Conservation (phyloP, 2,113 vertebrate species). For the Tinamus guttatus region DNA sequence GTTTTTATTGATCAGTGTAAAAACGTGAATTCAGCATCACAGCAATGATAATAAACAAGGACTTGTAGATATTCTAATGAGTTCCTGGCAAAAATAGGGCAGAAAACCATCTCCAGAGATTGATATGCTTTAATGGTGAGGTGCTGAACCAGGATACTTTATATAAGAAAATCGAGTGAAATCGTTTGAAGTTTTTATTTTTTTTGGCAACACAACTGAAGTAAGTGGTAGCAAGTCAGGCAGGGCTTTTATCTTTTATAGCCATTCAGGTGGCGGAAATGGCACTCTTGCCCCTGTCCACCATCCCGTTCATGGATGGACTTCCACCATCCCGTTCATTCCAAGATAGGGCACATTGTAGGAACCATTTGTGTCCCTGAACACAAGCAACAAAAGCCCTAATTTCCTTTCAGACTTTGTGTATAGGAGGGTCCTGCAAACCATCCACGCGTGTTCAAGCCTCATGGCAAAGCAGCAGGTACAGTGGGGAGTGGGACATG, state of each 20-base stretch:
- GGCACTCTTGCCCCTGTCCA: not conserved
- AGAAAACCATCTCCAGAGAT: not conserved
- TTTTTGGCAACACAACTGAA: constrained; percentile 18
- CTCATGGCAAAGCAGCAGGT: not conserved
- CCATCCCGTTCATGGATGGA: not conserved
- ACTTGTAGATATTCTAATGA: constrained; percentile 62
- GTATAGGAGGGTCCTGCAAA: fast-evolving
- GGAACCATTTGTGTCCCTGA: not conserved
- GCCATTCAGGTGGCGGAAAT: not conserved
- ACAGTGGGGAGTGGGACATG: not conserved
- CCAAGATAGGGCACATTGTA: not conserved
- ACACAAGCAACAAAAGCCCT: not conserved
- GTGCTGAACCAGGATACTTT: constrained; percentile 29
- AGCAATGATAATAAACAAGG: constrained; percentile 62
- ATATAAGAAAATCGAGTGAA: not conserved
- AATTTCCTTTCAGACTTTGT: not conserved
- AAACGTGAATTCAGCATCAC: constrained; percentile 52
- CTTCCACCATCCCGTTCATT: not conserved
- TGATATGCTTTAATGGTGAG: not conserved
- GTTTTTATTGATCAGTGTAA: constrained; percentile 64
- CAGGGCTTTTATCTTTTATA: not conserved
- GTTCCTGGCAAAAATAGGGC: constrained; percentile 45
- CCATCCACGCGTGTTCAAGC: not conserved
- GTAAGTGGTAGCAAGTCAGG: not conserved
- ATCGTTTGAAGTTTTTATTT: constrained; percentile 45